Evolutionary conservation across 2,888 invertebrate species (phyloP).

Genomic region (Eudasyphora cyanicolor): DNA sequence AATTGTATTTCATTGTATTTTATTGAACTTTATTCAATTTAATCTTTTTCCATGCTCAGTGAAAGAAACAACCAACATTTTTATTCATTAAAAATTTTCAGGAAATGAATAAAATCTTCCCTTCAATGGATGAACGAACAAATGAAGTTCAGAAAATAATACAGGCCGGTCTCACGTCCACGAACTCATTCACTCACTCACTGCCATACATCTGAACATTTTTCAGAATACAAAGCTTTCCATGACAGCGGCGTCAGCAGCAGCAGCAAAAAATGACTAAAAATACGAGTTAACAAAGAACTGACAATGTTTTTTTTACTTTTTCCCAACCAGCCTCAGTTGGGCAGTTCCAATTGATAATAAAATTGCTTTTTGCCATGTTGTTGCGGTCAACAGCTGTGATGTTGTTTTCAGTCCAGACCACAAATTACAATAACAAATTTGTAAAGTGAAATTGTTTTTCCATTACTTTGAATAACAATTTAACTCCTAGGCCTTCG

Average conservation of each 20-base stretch:
- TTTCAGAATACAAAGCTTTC: too few species aligned
- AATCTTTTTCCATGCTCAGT: conserved; percentile 2
- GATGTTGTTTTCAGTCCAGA: conserved; percentile 32
- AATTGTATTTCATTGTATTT: conserved; percentile 14
- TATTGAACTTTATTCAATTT: too few species aligned
- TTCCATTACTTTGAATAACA: conserved; percentile 31
- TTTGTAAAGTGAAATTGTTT: conserved; percentile 49
- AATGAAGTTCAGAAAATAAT: neutral
- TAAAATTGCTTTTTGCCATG: conserved; percentile 20
- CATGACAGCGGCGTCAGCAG: neutral
- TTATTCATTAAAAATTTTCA: conserved; percentile 7
- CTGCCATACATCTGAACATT: too few species aligned
- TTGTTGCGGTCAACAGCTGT: conserved; percentile 51
- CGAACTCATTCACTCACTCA: neutral
- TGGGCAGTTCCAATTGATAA: conserved; percentile 14
- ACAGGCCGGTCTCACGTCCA: neutral
- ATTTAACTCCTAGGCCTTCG: neutral
- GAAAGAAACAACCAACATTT: conserved; percentile 5
- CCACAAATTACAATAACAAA: conserved; percentile 60
- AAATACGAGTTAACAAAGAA: neutral
- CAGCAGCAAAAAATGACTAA: neutral
- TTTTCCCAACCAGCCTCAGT: neutral
- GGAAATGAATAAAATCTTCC: conserved; percentile 5
- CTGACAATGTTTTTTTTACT: neutral
- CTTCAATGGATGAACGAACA: neutral